These are phyloP conservation scores for Tetramorium bicarinatum DNA, from an alignment of 2,888 invertebrate genomes.

Conservation along the genomic window DNA sequence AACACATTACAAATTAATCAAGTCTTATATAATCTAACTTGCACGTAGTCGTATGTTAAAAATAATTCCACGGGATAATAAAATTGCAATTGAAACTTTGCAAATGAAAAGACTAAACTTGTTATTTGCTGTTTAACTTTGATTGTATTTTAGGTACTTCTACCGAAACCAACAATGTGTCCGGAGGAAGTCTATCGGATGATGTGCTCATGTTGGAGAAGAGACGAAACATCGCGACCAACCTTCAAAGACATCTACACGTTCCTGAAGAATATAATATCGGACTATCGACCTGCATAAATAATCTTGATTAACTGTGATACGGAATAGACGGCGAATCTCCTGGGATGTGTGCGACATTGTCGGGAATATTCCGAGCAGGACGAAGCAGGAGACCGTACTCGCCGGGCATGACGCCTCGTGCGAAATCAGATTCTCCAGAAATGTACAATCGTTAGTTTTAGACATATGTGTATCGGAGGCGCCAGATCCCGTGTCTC, in stretches of 20 bases:
- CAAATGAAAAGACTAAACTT: neutral
- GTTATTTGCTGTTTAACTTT: neutral
- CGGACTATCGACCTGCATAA: conserved; percentile 87
- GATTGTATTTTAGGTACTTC: conserved; percentile 86
- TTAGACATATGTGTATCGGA: conserved; percentile 59
- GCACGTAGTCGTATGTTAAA: neutral
- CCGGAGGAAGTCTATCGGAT: conserved; percentile 92
- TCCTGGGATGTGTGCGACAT: conserved; percentile 34
- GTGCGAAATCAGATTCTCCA: conserved; percentile 53
- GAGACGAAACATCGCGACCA: conserved; percentile 88
- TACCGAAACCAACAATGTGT: conserved; percentile 92
- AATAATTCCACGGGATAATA: neutral
- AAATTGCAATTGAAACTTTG: neutral
- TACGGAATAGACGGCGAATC: conserved; percentile 69
- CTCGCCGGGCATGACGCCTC: conserved; percentile 26
- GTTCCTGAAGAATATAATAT: conserved; percentile 89
- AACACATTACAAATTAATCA: neutral
- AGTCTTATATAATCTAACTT: neutral
- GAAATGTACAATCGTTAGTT: conserved; percentile 82
- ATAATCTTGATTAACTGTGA: conserved; percentile 81
- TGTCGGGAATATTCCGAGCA: conserved; percentile 39
- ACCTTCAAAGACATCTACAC: conserved; percentile 90
- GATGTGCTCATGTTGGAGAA: conserved; percentile 91
- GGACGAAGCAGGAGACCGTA: conserved; percentile 33
- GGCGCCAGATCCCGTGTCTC: conserved; percentile 9